Conservation (phyloP, 2,113 vertebrate species). For the Casuarius casuarius region DNA sequence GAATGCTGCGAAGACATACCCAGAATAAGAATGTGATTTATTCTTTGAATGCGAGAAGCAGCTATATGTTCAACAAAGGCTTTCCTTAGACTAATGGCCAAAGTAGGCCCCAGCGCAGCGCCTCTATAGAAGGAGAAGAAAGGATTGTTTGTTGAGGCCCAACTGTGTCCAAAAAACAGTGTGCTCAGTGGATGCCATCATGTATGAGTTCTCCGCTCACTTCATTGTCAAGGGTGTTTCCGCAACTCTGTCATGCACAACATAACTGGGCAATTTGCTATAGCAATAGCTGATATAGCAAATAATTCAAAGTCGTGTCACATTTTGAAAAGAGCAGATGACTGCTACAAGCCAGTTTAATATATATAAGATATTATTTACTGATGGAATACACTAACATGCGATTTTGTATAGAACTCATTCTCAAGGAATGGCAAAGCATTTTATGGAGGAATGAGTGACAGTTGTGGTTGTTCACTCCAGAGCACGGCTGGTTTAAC, state of each 20-base stretch:
- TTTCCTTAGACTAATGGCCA: slow-evolving; percentile 64
- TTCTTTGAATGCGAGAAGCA: slow-evolving; percentile 63
- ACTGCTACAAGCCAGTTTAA: slow-evolving; percentile 30
- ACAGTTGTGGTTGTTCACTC: slow-evolving; percentile 10
- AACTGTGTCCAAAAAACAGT: slow-evolving; percentile 48
- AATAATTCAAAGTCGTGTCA: slow-evolving; percentile 52
- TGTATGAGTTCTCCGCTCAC: slow-evolving; percentile 47
- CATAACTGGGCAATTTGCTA: slow-evolving; percentile 35
- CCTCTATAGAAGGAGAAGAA: slow-evolving; percentile 57
- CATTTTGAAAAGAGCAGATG: slow-evolving; percentile 54
- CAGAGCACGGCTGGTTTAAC: neutral
- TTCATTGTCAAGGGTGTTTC: slow-evolving; percentile 58
- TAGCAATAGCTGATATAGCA: slow-evolving; percentile 23
- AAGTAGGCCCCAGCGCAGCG: slow-evolving; percentile 47
- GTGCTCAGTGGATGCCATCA: slow-evolving; percentile 39
- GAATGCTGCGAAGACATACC: slow-evolving; percentile 60
- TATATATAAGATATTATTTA: slow-evolving; percentile 44
- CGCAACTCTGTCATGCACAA: neutral
- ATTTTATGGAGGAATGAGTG: slow-evolving; percentile 37
- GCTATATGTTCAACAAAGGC: slow-evolving; percentile 68
- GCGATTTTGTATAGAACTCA: slow-evolving; percentile 21
- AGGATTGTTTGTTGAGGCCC: slow-evolving; percentile 66
- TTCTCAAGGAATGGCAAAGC: slow-evolving; percentile 31
- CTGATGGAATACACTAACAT: neutral
- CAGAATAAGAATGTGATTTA: slow-evolving; percentile 69